Evolutionary conservation across 1,140 invertebrate species (phyloP), one percentile per base, ranked within the genome.

Genomic region (Steinernema feltiae): DNA sequence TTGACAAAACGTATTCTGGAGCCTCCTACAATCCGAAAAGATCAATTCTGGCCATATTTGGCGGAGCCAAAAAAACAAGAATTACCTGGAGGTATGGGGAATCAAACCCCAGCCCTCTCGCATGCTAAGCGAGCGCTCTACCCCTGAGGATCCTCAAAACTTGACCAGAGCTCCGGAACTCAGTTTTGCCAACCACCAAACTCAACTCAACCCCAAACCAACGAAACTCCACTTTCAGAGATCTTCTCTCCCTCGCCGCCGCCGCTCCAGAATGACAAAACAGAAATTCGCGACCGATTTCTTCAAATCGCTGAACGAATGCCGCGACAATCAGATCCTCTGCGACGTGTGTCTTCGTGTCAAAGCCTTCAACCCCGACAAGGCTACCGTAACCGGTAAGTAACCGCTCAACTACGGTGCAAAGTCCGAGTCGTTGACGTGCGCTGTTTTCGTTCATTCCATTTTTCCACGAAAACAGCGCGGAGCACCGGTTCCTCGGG

Each of bases 391-490:
- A 63, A 27, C 24, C 53, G 53, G 53, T 63, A 27, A 63, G 53
- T 63, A 3, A 3, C 53, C 15, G 12, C 24, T 27, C n/a, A n/a
- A n/a, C n/a, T n/a, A n/a, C n/a, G n/a, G n/a, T 41, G 7, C 35
- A 17, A 17, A 63, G 53, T 63, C 53, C 12, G 24, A 63, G 53
- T 63, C 53, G 53, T 63, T 41, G 35, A 41, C 35, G 35, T 41
- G 35, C n/a, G n/a, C 35, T 41, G 35, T 41, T 41, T 41, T 41
- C 18, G 35, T 18, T 18, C 7, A 41, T 41, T 18, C 7, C 53
- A 21, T 63, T 27, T 63, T 63, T 63, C 53, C 53, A 63, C 53
- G 53, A 63, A 63, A 63, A 63, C 53, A 63, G 53, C 35, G 35
- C 41, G 7, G 41, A n/a, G 7, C 41, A n/a, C 41, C 41, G n/a